phyloP scores from a whole-genome alignment of 2,888 invertebrate species.

The Busseola fusca region DNA sequence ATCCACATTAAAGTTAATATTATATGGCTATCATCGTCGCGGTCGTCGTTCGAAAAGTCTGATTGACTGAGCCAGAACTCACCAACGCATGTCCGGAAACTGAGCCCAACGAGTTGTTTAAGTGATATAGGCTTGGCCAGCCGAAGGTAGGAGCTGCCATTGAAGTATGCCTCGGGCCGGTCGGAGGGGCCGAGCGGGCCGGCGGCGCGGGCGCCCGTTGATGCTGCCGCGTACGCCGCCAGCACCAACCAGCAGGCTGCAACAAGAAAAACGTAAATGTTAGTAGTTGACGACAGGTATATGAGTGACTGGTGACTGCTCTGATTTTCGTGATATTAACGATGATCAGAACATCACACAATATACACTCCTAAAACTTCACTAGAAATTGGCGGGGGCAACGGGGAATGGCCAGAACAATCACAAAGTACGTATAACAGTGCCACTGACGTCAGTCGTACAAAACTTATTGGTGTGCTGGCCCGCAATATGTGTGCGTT shows the following conservation, averaged over 20 bases:
- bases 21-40: background rate
- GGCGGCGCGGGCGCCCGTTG: slow-evolving; percentile 67
- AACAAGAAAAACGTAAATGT: slow-evolving; percentile 54
- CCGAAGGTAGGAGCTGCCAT: slow-evolving; percentile 93
- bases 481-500: slow-evolving; percentile 38
- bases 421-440: slow-evolving; percentile 8
- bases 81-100: slow-evolving; percentile 95
- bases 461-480: slow-evolving; percentile 32
- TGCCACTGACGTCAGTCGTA: slow-evolving; percentile 45
- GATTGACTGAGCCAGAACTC: slow-evolving; percentile 61
- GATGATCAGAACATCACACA: background rate
- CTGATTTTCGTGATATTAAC: background rate
- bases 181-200: slow-evolving; percentile 88
- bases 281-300: background rate
- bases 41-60: background rate
- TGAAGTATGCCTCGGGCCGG: slow-evolving; percentile 94
- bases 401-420: slow-evolving; percentile 3
- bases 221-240: slow-evolving; percentile 62
- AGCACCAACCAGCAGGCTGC: slow-evolving; percentile 66
- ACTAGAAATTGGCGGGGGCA: background rate
- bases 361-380: background rate
- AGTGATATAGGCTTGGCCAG: slow-evolving; percentile 92
- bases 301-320: too few relatives aligned
- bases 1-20: background rate
- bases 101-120: slow-evolving; percentile 94